Base-by-base conservation (phyloP, 1,140 invertebrate species). In the Batillaria attramentaria region DNA sequence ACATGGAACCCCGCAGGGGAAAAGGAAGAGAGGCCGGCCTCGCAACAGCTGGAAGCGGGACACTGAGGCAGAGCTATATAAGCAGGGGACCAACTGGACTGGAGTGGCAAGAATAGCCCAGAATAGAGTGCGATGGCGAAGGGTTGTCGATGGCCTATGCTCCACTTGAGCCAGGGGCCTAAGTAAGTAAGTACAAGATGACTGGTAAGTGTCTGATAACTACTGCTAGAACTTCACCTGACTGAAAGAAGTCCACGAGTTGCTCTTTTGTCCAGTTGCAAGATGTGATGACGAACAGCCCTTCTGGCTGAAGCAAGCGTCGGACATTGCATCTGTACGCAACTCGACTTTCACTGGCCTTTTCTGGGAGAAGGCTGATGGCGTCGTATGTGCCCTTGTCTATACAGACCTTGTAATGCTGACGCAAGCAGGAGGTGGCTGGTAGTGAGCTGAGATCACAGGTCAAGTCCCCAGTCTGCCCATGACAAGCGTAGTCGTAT, bases 321-420 rank as follows among this genome's bases (percentile, higher is more conserved):
- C 88, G 74, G 0, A 97, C 91, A 86, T 94, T 95, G 24, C 93
- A 82, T 1, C 95, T 93, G 85, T 98, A 98, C 33, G 91, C 93
- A 46, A 90, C 62, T 74, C 95, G 91, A 80, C 94, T 94, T 42
- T 91, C 87, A 68, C 92, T 92, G 0, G 94, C 90, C 87, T 95
- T 92, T 0, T 95, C 93, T 0, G 95, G 95, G 87, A 93, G 94
- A 6, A 98, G 90, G 87, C 95, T 95, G 60, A 98, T 94, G 0
- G 97, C 96, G 92, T 98, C 97, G 89, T 97, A 98, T 0, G 97
- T 98, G 0, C 97, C 97, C 92, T 98, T 98, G 89, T 98, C 97
- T 72, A 97, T 93, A 80, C 85, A 86, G 3, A 90, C 70, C 74
- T 87, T 83, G 80, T 88, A 91, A 70, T 84, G 68, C 6, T 78